phyloP scores from a whole-genome alignment of 2,113 vertebrate genomes.

The Daboia siamensis region DNA sequence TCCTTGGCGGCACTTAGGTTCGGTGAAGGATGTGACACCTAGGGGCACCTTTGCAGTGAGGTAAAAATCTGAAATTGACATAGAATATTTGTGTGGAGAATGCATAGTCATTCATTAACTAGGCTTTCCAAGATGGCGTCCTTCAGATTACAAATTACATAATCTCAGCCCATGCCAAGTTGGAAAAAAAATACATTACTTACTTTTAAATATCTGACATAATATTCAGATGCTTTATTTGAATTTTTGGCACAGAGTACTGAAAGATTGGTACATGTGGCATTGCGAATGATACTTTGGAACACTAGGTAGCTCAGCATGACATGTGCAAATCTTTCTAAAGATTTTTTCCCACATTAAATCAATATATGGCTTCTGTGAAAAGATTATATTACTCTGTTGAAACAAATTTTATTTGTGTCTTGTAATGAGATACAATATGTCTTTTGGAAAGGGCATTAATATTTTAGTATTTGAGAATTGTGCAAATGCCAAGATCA shows the following conservation, averaged over 20 bases:
- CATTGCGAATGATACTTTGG: not conserved
- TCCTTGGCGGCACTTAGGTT: not conserved
- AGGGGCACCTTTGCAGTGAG: too few species aligned
- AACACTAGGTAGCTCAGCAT: not conserved
- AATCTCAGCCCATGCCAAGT: not conserved
- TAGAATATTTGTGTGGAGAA: not conserved
- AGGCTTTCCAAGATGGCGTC: not conserved
- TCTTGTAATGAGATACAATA: not conserved
- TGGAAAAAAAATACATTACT: not conserved
- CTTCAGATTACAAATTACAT: not conserved
- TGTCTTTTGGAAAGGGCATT: not conserved
- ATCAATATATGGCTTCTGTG: not conserved
- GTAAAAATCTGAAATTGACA: not conserved
- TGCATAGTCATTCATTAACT: not conserved
- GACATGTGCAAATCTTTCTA: not conserved
- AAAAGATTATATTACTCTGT: not conserved
- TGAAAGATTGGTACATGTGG: not conserved
- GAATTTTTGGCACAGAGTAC: not conserved
- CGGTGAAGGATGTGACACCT: not conserved
- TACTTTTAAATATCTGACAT: not conserved
- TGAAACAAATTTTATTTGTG: not conserved
- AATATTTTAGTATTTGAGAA: not conserved
- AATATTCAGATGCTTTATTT: not conserved
- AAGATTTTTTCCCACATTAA: not conserved
- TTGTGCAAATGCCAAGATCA: not conserved